Base-by-base conservation (phyloP, 2,888 invertebrate species). In the Alsophila aescularia region DNA sequence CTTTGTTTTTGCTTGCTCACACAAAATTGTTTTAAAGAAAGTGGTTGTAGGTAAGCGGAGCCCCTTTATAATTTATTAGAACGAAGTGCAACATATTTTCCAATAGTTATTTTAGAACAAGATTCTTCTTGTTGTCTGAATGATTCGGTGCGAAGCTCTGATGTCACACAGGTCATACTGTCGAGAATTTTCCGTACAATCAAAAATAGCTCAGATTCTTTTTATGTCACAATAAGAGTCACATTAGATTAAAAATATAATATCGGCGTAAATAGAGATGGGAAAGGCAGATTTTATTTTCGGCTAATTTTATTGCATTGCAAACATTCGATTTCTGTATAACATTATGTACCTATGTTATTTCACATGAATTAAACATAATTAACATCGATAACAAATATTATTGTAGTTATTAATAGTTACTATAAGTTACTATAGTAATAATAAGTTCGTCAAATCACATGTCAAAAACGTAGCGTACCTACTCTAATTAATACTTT, bases 181-280 rank as follows among this genome's bases (percentile, higher is more conserved):
- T 16, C 14, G n/a, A 21, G 43, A 51, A 40, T 21, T 29, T 45
- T 41, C 41, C 35, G 35, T 8, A 29, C 14, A 47, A 44, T 44
- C 45, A 27, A 41, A 52, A 52, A 52, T 52, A 52, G 41, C 2
- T 8, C 8, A 10, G 2, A 10, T n/a, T 29, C 47, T 40, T 39
- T 32, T 52, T 52, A 36, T 40, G 15, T 32, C 27, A 29, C 31
- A 41, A 52, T 41, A 39, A 52, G 18, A 44, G 41, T 52, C 47
- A 52, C 45, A 14, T 45, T 47, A 35, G 14, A 13, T 14, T 40
- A 43, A 21, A 51, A 51, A 51, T 52, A 29, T n/a, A 40, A 29
- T n/a, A 40, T 27, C 16, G 24, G 34, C 10, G 13, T 27, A 12
- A 1, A 13, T 45, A 52, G 52, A 14, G 45, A 32, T 45, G 52